Base-by-base conservation (phyloP, 2,888 invertebrate genomes). In the Eilema caniola region DNA sequence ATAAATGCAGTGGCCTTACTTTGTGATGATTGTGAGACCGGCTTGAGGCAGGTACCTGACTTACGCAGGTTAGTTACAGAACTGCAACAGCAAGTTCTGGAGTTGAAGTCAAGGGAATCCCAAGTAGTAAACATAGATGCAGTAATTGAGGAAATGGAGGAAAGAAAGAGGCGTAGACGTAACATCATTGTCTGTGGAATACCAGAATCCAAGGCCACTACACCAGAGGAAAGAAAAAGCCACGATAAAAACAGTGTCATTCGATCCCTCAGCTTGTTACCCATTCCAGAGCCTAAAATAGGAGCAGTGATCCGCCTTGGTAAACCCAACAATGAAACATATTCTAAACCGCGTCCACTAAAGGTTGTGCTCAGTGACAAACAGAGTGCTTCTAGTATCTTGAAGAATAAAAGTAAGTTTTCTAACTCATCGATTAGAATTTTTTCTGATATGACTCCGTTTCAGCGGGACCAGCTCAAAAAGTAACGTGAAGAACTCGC, bases 11-110 rank as follows among this genome's bases (percentile, higher is more conserved):
- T n/a, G n/a, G n/a, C 56, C 20, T 65, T 57, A 12, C 31, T 65
- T 23, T 65, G 65, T 56, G 56, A 56, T 4, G 57, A 65, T 8
- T 57, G 57, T 31, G 31, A 57, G 31, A n/a, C 20, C 3, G 57
- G 31, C 5, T 4, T 57, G 16, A 53, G 31, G 31, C 31, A 65
- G 57, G 31, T 65, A 25, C 65, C 65, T 7, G 65, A 65, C 4
- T 53, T 65, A 12, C 65, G 56, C 25, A 65, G n/a, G 28, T n/a
- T 65, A 10, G 65, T 65, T 31, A 28, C 53, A 14, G 65, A 65
- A 5, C 56, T 65, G 20, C 65, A 65, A 56, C 65, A 65, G 5
- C 28, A 28, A 5, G 28, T 28, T 28, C 28, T 28, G 28, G 28
- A 28, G 5, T 5, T 28, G 28, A 28, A 28, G 3, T 28, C 28